A percentile compares a stretch with the other conserved stretches of the same genome.
These are phyloP conservation scores for Fissipunctia ypsillon DNA, from an alignment of 2,888 invertebrate genomes.

Conservation along the genomic window DNA sequence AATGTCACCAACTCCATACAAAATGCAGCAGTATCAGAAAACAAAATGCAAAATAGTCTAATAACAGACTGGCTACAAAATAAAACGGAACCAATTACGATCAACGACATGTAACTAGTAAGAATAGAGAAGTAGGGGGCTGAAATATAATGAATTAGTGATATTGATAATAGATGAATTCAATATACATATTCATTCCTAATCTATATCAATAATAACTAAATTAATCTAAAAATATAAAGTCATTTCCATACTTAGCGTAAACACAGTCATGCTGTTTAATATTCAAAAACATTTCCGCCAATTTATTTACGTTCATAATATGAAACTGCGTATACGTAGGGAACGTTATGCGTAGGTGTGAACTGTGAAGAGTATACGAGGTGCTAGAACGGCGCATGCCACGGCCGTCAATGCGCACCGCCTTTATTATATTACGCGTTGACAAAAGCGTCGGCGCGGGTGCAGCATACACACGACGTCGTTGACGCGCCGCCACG, in stretches of 20 bases:
- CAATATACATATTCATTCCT: background rate
- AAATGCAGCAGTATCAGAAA: background rate
- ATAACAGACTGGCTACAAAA: background rate
- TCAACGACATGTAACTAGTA: background rate
- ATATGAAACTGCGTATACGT: constrained; percentile 11
- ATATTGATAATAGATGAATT: background rate
- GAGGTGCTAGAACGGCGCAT: constrained; percentile 57
- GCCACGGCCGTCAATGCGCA: constrained; percentile 63
- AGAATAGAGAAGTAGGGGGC: background rate
- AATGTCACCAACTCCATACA: background rate
- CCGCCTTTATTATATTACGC: constrained; percentile 83
- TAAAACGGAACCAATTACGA: background rate
- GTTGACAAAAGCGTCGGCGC: constrained; percentile 77
- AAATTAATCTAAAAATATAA: background rate
- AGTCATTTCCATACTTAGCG: background rate
- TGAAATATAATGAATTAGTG: too few relatives aligned
- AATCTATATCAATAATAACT: background rate
- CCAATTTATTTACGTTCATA: constrained; percentile 10
- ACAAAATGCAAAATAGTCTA: background rate
- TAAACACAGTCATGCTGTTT: background rate
- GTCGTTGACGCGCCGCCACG: constrained; percentile 73
- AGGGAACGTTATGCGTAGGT: constrained; percentile 11
- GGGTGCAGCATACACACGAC: constrained; percentile 84
- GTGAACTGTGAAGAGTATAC: constrained; percentile 35
- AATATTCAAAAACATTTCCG: constrained; percentile 7